phyloP scores from a whole-genome alignment of 2,888 invertebrate species.

The Nephrocerus scutellatus region DNA sequence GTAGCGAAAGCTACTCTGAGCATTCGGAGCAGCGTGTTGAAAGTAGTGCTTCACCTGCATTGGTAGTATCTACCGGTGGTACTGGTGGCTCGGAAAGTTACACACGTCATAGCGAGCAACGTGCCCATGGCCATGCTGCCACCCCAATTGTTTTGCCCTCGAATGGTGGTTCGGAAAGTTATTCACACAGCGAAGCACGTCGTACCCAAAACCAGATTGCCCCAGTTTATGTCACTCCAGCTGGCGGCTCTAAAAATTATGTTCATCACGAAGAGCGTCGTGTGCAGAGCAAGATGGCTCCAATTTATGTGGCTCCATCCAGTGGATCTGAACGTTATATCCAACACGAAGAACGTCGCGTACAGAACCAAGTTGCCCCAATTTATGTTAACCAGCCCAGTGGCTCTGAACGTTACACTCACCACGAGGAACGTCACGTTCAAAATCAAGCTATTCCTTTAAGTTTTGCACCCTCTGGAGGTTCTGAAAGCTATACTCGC shows the following conservation, averaged over 20 bases:
- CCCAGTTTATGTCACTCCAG: constrained; percentile 25
- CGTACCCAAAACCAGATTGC: constrained; percentile 24
- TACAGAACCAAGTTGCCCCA: constrained; percentile 26
- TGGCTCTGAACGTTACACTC: constrained; percentile 34
- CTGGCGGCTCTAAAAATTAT: constrained; percentile 33
- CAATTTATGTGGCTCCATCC: constrained; percentile 23
- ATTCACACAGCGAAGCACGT: constrained; percentile 27
- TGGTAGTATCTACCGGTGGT: constrained; percentile 22
- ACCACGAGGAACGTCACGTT: constrained; percentile 32
- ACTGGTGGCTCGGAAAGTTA: constrained; percentile 24
- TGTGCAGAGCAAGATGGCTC: constrained; percentile 27
- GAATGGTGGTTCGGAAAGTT: constrained; percentile 27
- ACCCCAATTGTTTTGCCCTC: constrained; percentile 18
- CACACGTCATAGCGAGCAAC: constrained; percentile 22
- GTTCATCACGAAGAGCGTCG: constrained; percentile 34
- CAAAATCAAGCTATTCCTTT: constrained; percentile 27
- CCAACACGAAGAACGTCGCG: constrained; percentile 27
- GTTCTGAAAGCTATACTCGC: constrained; percentile 27
- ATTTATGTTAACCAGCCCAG: constrained; percentile 20
- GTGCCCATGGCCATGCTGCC: constrained; percentile 18
- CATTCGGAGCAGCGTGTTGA: constrained; percentile 23
- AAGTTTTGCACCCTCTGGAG: constrained; percentile 24
- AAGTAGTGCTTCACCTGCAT: constrained; percentile 24
- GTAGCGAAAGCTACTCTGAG: constrained; percentile 20
- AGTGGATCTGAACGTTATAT: constrained; percentile 27